Conservation (phyloP, 2,113 vertebrate genomes). For the Parotia lawesii region DNA sequence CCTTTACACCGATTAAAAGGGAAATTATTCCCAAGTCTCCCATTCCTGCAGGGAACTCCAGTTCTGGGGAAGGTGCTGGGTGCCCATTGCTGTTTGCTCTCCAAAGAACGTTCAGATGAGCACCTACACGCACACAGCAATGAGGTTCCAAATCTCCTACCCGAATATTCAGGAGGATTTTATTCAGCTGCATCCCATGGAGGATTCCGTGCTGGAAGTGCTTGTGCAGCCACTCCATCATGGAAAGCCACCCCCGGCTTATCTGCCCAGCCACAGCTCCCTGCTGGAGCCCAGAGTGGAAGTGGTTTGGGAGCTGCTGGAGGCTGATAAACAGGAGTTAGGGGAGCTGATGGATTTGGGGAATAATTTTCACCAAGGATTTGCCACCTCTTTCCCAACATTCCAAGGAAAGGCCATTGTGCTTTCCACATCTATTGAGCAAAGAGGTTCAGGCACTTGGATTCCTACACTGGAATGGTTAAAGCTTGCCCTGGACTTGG, state of each 20-base stretch:
- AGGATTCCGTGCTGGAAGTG: neutral
- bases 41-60: neutral
- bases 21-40: neutral
- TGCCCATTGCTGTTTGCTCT: neutral
- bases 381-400: neutral
- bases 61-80: neutral
- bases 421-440: neutral
- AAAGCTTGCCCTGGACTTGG: neutral
- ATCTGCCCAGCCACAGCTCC: neutral
- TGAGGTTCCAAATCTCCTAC: neutral
- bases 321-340: neutral
- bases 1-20: neutral
- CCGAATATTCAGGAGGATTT: neutral
- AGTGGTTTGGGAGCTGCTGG: neutral
- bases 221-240: neutral
- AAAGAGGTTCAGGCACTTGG: neutral
- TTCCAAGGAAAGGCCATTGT: neutral
- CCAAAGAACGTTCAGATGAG: accelerated
- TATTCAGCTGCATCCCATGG: neutral
- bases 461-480: neutral
- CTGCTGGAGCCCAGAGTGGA: neutral
- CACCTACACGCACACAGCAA: neutral
- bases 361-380: neutral
- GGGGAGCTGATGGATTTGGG: neutral
- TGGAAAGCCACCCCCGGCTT: neutral